These are phyloP conservation scores for Trichechus manatus DNA, from an alignment of 2,113 vertebrate genomes.

Conservation along the genomic window DNA sequence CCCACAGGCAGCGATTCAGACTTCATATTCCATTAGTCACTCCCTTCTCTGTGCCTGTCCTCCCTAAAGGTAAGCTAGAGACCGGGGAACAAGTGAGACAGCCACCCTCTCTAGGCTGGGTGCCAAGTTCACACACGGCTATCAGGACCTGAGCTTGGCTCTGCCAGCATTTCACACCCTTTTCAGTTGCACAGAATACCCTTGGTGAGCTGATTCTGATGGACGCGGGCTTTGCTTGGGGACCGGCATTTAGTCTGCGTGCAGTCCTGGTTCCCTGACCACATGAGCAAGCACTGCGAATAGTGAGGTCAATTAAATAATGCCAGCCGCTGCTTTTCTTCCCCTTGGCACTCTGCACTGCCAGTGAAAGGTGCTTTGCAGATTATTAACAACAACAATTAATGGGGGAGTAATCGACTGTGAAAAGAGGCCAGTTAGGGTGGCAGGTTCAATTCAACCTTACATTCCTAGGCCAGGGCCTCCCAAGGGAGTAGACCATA, in stretches of 20 bases:
- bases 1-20: conserved; percentile 9
- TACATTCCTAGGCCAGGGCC: not conserved
- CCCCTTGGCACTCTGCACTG: not conserved
- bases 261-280: not conserved
- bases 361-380: conserved; percentile 39
- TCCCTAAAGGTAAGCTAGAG: not conserved
- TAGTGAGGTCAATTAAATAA: conserved; percentile 57
- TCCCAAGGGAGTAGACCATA: not conserved
- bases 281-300: not conserved
- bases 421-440: conserved; percentile 52
- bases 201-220: not conserved
- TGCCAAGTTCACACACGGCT: not conserved
- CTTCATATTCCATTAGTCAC: conserved; percentile 73
- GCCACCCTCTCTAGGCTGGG: not conserved
- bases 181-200: not conserved
- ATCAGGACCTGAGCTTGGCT: not conserved
- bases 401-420: conserved; percentile 58
- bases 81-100: not conserved
- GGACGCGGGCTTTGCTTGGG: not conserved
- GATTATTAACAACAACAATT: conserved; percentile 73
- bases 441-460: not conserved
- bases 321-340: conserved; percentile 15
- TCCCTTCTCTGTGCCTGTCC: conserved; percentile 8
- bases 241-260: not conserved
- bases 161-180: not conserved